phyloP scores from a whole-genome alignment of 2,888 invertebrate genomes.

The Thereva unica region DNA sequence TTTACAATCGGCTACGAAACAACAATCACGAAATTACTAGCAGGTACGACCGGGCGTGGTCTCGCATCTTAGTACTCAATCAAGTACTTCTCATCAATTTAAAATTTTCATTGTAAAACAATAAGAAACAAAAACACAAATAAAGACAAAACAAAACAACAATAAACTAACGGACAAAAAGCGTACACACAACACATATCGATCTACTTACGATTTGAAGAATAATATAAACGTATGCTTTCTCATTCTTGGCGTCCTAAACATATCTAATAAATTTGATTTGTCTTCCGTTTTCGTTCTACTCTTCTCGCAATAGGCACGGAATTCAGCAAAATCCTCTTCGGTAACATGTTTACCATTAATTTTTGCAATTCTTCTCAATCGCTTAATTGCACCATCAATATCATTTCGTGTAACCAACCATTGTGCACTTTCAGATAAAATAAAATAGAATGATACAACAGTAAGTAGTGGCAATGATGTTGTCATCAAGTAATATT shows the following conservation, averaged over 20 bases:
- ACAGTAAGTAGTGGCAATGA: conserved; percentile 61
- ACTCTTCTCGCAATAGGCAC: conserved; percentile 55
- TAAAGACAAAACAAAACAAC: too few species aligned
- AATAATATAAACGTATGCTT: conserved; percentile 63
- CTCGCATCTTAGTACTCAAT: too few species aligned
- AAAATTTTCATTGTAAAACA: too few species aligned
- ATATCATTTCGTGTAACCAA: conserved; percentile 62
- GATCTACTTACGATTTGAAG: conserved; percentile 63
- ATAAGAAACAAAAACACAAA: too few species aligned
- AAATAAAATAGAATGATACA: conserved; percentile 60
- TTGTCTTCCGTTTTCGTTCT: conserved; percentile 50
- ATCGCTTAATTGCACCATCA: conserved; percentile 61
- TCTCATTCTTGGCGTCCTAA: conserved; percentile 62
- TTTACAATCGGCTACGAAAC: too few species aligned
- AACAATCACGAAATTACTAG: too few species aligned
- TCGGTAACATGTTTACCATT: conserved; percentile 60
- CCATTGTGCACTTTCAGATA: conserved; percentile 68
- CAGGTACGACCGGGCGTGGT: too few species aligned
- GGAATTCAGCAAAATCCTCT: conserved; percentile 56
- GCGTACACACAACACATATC: too few species aligned
- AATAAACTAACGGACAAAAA: too few species aligned
- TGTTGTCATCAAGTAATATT: conserved; percentile 60
- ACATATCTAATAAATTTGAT: conserved; percentile 59
- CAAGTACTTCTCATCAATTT: too few species aligned
- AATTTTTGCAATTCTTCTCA: conserved; percentile 61